Base-by-base conservation (phyloP, 2,113 vertebrate genomes). In the Dolichotis patagonum region DNA sequence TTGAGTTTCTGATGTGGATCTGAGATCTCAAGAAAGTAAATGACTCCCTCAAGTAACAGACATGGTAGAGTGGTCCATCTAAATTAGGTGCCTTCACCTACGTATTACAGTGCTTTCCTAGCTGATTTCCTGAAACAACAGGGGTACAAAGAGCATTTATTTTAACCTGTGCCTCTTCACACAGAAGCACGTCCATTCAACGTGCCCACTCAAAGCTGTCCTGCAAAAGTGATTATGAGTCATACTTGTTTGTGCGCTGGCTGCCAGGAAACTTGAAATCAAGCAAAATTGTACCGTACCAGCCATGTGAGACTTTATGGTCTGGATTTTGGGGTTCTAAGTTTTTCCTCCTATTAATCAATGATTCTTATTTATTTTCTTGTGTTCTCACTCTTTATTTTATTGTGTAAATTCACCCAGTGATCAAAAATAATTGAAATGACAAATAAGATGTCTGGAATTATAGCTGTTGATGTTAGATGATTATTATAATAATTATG, bases 231-330 rank as follows among this genome's bases (percentile, higher is more conserved):
- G 80, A 73, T 85, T 89, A 91, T 56, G 83, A 24, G 43, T 73
- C 82, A 83, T 56, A 30, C 54, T 96, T 63, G 67, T 73, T 93
- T 89, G 54, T 89, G 90, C 52, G 78, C 56, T 83, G 52, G 17
- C 83, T 96, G 83, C 92, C 86, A 95, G 90, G 87, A 96, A 97
- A 94, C 60, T 90, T 75, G 41, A 94, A 10, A 60, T 85, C 89
- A 93, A 67, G 86, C 78, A 77, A 88, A 97, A 85, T 5, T 28
- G 9, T 43, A 88, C 82, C 60, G 52, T 54, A 11, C 11, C 28
- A 77, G 52, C 30, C 71, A 56, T 5, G 58, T 94, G 83, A 91
- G 46, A 71, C 43, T 52, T 71, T 71, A 38, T 58, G n/a, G 56
- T 88, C 56, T 85, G 62, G 28, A 35, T 32, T 85, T 96, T 20